Conservation (phyloP, 2,113 vertebrate genomes). For the Grantiella picta region DNA sequence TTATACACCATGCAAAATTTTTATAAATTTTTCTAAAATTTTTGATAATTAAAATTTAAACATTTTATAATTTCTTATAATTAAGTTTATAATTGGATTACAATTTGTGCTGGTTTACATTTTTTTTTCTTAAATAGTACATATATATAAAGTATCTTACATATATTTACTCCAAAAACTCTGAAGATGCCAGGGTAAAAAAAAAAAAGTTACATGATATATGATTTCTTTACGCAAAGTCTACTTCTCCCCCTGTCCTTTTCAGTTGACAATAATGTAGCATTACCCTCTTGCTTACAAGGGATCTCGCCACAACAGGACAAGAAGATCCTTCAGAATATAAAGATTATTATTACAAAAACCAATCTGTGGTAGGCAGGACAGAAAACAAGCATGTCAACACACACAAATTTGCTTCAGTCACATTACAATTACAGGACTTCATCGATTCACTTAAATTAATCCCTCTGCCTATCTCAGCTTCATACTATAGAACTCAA, state of each 20-base stretch:
- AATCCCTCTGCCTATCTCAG: neutral
- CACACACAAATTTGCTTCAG: neutral
- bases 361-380: neutral
- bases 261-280: neutral
- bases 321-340: neutral
- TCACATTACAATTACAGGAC: neutral
- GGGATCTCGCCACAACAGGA: neutral
- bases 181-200: neutral
- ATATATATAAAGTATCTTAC: neutral
- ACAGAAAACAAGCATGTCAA: neutral
- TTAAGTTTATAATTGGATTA: neutral
- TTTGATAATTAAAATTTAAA: too few relatives aligned
- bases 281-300: neutral
- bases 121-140: neutral
- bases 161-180: neutral
- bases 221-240: fast-evolving
- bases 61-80: neutral
- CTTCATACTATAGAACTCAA: neutral
- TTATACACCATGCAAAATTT: neutral
- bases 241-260: neutral
- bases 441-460: neutral
- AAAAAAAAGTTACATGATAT: neutral
- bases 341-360: neutral
- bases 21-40: neutral
- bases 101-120: neutral